Evolutionary conservation across 2,888 invertebrate genomes (phyloP), one percentile per base, ranked within the genome.

Genomic region (Maniola hyperantus): DNA sequence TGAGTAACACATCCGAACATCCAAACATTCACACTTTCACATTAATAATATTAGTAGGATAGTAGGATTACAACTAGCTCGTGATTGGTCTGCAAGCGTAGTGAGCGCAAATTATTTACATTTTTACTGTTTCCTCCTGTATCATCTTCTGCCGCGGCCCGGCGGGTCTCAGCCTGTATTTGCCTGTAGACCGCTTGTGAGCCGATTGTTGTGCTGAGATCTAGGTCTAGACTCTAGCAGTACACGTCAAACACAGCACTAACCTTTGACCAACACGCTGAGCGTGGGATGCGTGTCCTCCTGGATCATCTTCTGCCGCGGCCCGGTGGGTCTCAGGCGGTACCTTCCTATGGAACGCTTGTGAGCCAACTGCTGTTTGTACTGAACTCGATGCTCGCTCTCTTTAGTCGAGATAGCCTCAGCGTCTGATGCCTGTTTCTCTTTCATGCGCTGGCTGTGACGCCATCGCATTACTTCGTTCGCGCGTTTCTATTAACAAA

Each of bases 401-500:
- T 94, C 93, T 80, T 96, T 97, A 63, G 92, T 89, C 1, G 93
- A 83, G 20, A 97, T 96, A 0, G 89, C 94, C 62, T 93, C 91
- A 2, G 84, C 74, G 80, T 96, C 96, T 26, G 93, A 87, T 57
- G 93, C 89, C 55, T 95, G 93, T 82, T 96, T 96, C 71, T 94
- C 93, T 50, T 89, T 84, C 87, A 94, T 93, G 46, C 93, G 87
- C 75, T 94, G 91, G 13, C 87, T 84, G 76, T 94, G 89, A 0
- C 98, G 94, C 82, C 93, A 95, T 53, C 91, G 92, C 71, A 97
- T 88, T 5, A 96, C 95, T 70, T 94, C 93, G 73, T 93, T 88
- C 0, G 96, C 96, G 68, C 94, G 93, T 89, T 94, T 95, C 93
- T 96, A 58, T 42, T 34, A 7, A 46, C 6, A 13, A 53, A 6